Base-by-base conservation (phyloP, 2,113 vertebrate species). In the Ptyas mucosa region DNA sequence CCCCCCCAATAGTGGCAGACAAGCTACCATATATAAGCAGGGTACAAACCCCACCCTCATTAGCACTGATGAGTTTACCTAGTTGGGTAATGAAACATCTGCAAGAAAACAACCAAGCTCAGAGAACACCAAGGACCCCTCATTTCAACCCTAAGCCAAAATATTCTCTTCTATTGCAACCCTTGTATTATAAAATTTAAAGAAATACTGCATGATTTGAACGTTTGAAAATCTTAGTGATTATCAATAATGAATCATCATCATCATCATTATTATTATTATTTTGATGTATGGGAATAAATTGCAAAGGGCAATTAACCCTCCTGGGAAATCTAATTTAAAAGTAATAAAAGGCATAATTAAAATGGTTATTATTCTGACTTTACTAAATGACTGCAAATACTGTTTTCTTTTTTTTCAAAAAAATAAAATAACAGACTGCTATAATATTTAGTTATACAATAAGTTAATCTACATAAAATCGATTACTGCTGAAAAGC, bases 281-380 rank as follows among this genome's bases (percentile, higher is more conserved):
- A 88, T n/a, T 54, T 88, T 29, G 49, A 54, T 88, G 29, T 52
- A 51, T 1, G 4, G 89, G 15, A 5, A 49, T 89, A 90, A 64
- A 90, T 49, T 69, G 58, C 58, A 69, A 69, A 90, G 15, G 64
- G 58, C 89, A 90, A 69, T 51, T 89, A 90, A 69, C 5, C 49
- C 39, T 39, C 23, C 23, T 21, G 24, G n/a, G 46, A 64, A 90
- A 43, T 49, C 58, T 26, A 11, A 49, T 52, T n/a, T 51, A 34
- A 64, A 69, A 51, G 8, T 61, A 89, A 61, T 46, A 89, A 93
- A 88, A 94, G 93, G n/a, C 75, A 53, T 90, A 94, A 39, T n/a
- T 3, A 95, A 91, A 93, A 91, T 58, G 0, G 69, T 14, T 91
- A 93, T 0, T 46, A 87, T 95, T 93, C 52, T 75, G n/a, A 23